phyloP scores from a whole-genome alignment of 2,113 vertebrate species.

The Corythaixoides concolor region DNA sequence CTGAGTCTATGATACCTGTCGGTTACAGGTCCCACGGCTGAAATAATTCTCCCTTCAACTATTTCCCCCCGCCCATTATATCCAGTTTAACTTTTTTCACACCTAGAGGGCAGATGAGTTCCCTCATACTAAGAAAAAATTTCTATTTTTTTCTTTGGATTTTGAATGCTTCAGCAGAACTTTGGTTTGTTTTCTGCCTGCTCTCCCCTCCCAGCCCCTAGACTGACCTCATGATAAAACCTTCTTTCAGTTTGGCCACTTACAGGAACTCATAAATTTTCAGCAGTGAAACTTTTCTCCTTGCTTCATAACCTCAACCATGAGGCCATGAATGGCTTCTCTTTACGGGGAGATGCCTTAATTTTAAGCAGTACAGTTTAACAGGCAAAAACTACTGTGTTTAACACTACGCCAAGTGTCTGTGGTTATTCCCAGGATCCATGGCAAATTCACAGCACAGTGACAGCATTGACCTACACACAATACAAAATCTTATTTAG shows the following conservation, averaged over 20 bases:
- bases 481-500: not conserved
- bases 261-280: slow-evolving; percentile 10
- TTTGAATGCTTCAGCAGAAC: not conserved
- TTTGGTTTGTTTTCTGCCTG: not conserved
- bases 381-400: not conserved
- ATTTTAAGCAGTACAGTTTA: not conserved
- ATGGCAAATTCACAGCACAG: not conserved
- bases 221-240: not conserved
- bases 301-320: not conserved
- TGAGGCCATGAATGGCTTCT: not conserved
- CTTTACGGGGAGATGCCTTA: not conserved
- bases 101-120: not conserved
- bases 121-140: not conserved
- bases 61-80: not conserved
- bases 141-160: not conserved
- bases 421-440: not conserved
- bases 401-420: not conserved
- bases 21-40: not conserved
- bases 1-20: not conserved
- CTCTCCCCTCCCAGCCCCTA: not conserved
- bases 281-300: not conserved
- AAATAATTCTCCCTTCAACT: not conserved
- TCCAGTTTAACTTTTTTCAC: not conserved
- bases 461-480: not conserved
- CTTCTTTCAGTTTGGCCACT: not conserved